phyloP scores from a whole-genome alignment of 2,113 vertebrate species.

The Callithrix jacchus region DNA sequence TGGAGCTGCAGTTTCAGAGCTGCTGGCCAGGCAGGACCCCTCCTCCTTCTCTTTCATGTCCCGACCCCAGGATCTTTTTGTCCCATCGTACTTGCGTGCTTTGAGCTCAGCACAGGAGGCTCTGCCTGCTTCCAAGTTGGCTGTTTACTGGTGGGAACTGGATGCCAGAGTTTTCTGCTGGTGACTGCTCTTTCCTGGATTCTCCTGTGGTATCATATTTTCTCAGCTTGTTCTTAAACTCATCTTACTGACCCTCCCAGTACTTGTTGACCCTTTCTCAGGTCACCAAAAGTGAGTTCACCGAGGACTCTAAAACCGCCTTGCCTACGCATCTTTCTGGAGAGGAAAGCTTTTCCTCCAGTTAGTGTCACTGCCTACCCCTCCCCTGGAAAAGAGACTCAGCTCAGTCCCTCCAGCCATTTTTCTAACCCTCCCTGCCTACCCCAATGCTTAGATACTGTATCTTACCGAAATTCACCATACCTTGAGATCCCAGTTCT shows the following conservation, averaged over 20 bases:
- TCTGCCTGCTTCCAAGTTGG: constrained; percentile 43
- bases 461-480: background rate
- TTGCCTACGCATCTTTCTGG: background rate
- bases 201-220: constrained; percentile 58
- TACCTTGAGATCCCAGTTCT: background rate
- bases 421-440: accelerated
- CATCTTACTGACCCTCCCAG: constrained; percentile 51
- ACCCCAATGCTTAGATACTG: background rate
- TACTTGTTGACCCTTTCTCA: constrained; percentile 55
- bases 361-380: background rate
- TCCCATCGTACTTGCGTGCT: background rate
- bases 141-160: background rate
- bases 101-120: background rate
- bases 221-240: constrained; percentile 73
- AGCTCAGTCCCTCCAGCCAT: background rate
- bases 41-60: background rate
- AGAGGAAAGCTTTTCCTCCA: background rate
- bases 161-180: constrained; percentile 69
- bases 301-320: background rate
- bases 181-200: constrained; percentile 58
- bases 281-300: constrained; percentile 48
- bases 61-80: background rate
- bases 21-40: background rate
- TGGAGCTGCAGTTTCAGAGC: background rate
- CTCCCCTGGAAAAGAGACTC: background rate